Evolutionary conservation across 2,797 vertebrate genomes (phyloP), one percentile per base, ranked within the genome.

Genomic region (Lagodon rhomboides): DNA sequence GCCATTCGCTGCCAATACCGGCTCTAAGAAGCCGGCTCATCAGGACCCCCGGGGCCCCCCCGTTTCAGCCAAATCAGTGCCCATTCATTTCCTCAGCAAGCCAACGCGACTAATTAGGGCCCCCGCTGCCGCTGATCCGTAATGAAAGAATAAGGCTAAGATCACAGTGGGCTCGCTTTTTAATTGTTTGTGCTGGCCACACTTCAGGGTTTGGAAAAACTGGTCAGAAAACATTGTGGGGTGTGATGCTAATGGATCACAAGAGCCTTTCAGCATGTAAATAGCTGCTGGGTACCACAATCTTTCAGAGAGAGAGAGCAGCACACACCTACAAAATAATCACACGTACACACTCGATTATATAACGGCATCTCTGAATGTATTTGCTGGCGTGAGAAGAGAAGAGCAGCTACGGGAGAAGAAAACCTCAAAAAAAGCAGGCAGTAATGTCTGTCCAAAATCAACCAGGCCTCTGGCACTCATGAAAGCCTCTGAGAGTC

Each of bases 111-210:
- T 93, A 94, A 94, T 92, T 92, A 92, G 85, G 73, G 84, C 83
- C 90, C 90, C 82, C 67, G 89, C 89, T 84, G 88, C 85, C 80
- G 66, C 82, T 89, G 91, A 90, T 91, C 89, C 87, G 84, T 75
- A 90, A 93, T 90, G 81, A 89, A 91, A 92, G 91, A 91, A 91
- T 85, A 73, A 72, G 85, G 81, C 85, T 81, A 88, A 80, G 88
- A 91, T 87, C 89, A 81, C 88, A 92, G 88, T 77, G 89, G 89
- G 86, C 65, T 63, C 80, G 80, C 65, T 87, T 92, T 92, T 87
- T 91, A 89, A 93, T 94, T 92, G 92, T 94, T 91, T 90, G 79
- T 77, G 83, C 86, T 91, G 89, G 91, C 85, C 74, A 82, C 89
- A 77, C 77, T 75, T 90, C 82, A 71, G 59, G 20, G 55, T 83